Evolutionary conservation across 2,888 invertebrate genomes (phyloP), one percentile per base, ranked within the genome.

Genomic region (Perizoma flavofasciatum): DNA sequence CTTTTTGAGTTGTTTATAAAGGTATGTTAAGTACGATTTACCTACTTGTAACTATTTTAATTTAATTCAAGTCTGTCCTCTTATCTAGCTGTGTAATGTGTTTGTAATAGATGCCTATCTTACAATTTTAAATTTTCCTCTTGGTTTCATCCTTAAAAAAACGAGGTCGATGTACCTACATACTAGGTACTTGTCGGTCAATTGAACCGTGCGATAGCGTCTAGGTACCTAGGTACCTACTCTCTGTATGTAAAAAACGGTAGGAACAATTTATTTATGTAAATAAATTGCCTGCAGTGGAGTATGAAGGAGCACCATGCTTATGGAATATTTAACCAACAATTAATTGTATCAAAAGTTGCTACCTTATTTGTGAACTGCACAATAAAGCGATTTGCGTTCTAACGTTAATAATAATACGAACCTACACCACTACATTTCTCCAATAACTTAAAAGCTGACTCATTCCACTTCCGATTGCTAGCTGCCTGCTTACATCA

Each of bases 1-100:
- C 43, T 51, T 9, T 51, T 52, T 35, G 33, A 55, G 35, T 45
- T 34, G 22, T 5, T 62, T 58, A 32, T 59, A 10, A 58, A 59
- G 62, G 62, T 62, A 61, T n/a, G 49, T 53, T 41, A 7, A n/a
- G n/a, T n/a, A n/a, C n/a, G n/a, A n/a, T n/a, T n/a, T n/a, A n/a
- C n/a, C n/a, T n/a, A n/a, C n/a, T n/a, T n/a, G n/a, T n/a, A 4
- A 39, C 22, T 22, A 22, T 22, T 22, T 22, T 3, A 22, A 22
- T 2, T 22, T 2, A 22, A 22, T 2, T 22, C 22, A 22, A 22
- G 3, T 22, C 1, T 22, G 22, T 22, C 3, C 1, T 22, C 22
- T 22, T 22, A 22, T 22, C 1, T 22, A 22, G 22, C 22, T 22
- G 22, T 22, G 22, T 22, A 2, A 22, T 22, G 22, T 22, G 22